Conservation (phyloP, 2,797 vertebrate genomes). For the Melanotaenia pygmaea region DNA sequence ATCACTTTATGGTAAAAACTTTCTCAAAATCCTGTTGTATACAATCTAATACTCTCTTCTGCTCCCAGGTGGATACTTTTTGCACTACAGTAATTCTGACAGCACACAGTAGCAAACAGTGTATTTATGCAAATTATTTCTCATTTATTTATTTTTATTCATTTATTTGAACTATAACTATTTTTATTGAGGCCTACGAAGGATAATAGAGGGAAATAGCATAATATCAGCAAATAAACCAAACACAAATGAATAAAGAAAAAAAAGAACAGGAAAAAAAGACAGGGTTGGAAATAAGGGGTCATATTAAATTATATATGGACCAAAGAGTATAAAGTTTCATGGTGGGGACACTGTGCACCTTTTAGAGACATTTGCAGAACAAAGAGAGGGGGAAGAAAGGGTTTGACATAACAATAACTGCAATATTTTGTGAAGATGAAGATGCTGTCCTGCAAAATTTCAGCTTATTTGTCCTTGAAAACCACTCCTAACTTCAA, state of each 20-base stretch:
- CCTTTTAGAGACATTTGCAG: neutral
- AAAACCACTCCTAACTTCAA: too few species aligned
- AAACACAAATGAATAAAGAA: neutral
- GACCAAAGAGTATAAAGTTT: neutral
- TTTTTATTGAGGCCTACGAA: too few species aligned
- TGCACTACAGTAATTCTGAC: neutral
- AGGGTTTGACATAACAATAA: neutral
- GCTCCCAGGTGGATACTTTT: neutral
- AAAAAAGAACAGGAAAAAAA: neutral
- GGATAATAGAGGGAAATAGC: neutral
- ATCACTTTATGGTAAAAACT: neutral
- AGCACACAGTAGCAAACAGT: neutral
- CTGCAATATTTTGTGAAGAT: neutral
- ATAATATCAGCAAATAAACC: neutral
- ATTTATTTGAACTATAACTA: too few species aligned
- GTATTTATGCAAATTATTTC: neutral
- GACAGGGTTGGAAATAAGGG: neutral
- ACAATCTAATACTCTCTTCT: neutral
- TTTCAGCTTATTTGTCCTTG: too few species aligned
- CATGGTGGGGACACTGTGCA: neutral
- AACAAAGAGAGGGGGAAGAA: neutral
- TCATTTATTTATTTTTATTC: neutral
- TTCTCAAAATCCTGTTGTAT: too few species aligned
- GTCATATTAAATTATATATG: neutral
- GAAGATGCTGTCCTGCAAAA: neutral